phyloP scores from a whole-genome alignment of 1,140 invertebrate species.

The Thalassaphorura encarpata region DNA sequence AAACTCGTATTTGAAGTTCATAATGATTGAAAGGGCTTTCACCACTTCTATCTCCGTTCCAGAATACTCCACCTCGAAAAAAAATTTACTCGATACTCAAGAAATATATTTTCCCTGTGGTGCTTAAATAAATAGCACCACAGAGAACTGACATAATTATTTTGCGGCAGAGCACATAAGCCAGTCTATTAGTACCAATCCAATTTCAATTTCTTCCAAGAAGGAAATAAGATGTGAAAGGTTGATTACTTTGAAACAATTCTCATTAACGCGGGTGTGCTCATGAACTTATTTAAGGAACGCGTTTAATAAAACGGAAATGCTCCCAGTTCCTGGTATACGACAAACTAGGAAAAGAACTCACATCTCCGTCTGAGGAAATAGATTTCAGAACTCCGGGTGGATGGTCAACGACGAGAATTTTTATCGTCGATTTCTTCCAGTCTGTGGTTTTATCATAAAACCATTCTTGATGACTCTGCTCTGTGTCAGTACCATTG shows the following conservation, averaged over 20 bases:
- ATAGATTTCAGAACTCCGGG: slow-evolving; percentile 30
- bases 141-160: too few relatives aligned
- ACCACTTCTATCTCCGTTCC: slow-evolving; percentile 28
- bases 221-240: too few relatives aligned
- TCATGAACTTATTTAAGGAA: too few relatives aligned
- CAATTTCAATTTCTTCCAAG: too few relatives aligned
- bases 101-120: too few relatives aligned
- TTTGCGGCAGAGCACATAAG: too few relatives aligned
- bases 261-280: too few relatives aligned
- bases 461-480: slow-evolving; percentile 21
- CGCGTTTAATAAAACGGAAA: not conserved
- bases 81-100: not conserved
- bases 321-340: not conserved
- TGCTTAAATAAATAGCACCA: too few relatives aligned
- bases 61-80: slow-evolving; percentile 21
- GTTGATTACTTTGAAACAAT: too few relatives aligned
- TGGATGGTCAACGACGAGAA: slow-evolving; percentile 30
- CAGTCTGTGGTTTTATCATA: slow-evolving; percentile 21
- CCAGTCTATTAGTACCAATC: too few relatives aligned
- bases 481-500: not conserved
- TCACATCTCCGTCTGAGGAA: slow-evolving; percentile 1
- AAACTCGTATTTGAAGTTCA: slow-evolving; percentile 29
- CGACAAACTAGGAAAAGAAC: not conserved
- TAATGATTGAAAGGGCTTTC: slow-evolving; percentile 19
- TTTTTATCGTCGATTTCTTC: slow-evolving; percentile 19